A percentile compares a stretch with the other conserved stretches of the same genome.
Conservation (phyloP, 2,113 vertebrate genomes). For the Neogobius melanostomus region DNA sequence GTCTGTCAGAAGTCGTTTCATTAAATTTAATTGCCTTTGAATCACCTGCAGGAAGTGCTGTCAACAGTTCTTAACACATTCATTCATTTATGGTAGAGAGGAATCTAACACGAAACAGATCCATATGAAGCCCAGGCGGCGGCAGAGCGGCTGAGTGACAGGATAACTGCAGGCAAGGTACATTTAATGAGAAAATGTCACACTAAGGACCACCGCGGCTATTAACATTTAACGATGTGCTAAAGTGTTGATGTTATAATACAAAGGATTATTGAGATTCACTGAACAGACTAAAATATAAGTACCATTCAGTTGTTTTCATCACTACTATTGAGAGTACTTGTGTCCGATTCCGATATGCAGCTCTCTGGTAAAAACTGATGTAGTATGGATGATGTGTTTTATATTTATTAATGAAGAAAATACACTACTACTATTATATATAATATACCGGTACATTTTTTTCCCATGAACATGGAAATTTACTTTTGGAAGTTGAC, state of each 20-base stretch:
- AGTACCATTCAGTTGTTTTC: no score
- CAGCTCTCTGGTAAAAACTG: no score
- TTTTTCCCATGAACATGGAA: no score
- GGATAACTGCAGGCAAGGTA: conserved; percentile 8
- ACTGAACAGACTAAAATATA: no score
- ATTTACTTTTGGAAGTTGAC: no score
- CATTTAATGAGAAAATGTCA: conserved; percentile 9
- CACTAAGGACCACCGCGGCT: background rate
- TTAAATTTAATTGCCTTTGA: conserved; percentile 12
- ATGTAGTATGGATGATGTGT: no score
- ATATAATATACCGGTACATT: no score
- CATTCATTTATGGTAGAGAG: background rate
- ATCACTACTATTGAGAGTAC: no score
- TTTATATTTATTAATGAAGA: no score
- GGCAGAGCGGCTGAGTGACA: conserved; percentile 6
- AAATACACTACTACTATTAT: no score
- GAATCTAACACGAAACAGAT: conserved; percentile 3
- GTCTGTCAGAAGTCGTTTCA: background rate
- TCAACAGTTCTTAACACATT: background rate
- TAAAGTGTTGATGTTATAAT: conserved; percentile 3
- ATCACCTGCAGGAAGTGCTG: background rate
- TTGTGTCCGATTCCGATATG: no score
- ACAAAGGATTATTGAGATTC: background rate
- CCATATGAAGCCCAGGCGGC: background rate
- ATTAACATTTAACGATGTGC: conserved; percentile 4